Evolutionary conservation across 2,113 vertebrate species (phyloP), one percentile per base, ranked within the genome.

Genomic region (Ictalurus furcatus): DNA sequence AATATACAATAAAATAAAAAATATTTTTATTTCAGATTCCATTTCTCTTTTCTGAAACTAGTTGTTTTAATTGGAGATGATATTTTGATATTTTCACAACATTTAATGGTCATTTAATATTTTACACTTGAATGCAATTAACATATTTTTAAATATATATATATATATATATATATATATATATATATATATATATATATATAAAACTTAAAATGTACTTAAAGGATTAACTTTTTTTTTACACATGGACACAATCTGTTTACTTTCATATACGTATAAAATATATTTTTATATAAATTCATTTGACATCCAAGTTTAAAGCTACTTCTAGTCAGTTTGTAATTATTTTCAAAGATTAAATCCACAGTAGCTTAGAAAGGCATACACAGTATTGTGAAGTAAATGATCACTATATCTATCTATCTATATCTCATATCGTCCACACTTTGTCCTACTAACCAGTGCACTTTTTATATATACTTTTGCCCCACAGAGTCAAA

Each of bases 401-500:
- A 48, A 5, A 40, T 79, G 76, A 13, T 52, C 5, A 52, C 1
- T 2, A 28, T 14, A 14, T 79, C 8, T 28, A 2, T 28, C 40
- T 28, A 52, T 14, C 5, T 28, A 11, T 23, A 11, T 7, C 1
- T 73, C 67, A 21, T 0, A 30, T 19, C 69, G 6, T 0, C 16
- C 6, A 17, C 2, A 1, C 6, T 71, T 74, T 74, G 34, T 23
- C 17, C 37, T 74, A 21, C 2, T 54, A 28, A 54, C 0, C 76
- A 16, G 23, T 5, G 9, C 3, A 23, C 0, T 76, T 44, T 40
- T 19, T 40, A 9, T 13, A 2, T 28, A 0, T 13, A 52, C n/a
- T 19, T 81, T 81, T 59, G 8, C 37, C 13, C 11, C 21, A 44
- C 30, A 19, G 28, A 21, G 9, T 92, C 83, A 91, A 91, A 87